These are phyloP conservation scores for Danio tinwini DNA, from an alignment of 2,797 vertebrate genomes.

Conservation along the genomic window DNA sequence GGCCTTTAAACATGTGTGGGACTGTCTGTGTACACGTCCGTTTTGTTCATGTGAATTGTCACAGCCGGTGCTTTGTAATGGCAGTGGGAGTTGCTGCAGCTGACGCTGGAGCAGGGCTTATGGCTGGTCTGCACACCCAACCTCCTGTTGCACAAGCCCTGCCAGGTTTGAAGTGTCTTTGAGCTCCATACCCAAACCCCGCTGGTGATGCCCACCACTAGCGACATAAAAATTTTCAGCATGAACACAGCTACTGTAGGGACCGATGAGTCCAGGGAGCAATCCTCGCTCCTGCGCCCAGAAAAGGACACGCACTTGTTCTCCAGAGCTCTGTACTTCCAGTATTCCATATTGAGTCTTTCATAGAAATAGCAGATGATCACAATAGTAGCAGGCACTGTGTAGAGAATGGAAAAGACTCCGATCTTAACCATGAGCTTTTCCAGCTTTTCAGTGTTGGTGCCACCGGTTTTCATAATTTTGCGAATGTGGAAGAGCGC, in stretches of 20 bases:
- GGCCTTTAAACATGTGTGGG: constrained; percentile 79
- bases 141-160: constrained; percentile 84
- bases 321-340: constrained; percentile 80
- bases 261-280: constrained; percentile 81
- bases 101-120: constrained; percentile 81
- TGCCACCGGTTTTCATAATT: constrained; percentile 89
- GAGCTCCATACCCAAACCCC: constrained; percentile 92
- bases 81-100: constrained; percentile 77
- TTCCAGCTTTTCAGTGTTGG: constrained; percentile 89
- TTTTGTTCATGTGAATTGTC: constrained; percentile 84
- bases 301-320: constrained; percentile 73
- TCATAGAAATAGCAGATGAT: constrained; percentile 89
- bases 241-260: constrained; percentile 86
- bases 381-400: constrained; percentile 86
- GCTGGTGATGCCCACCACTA: constrained; percentile 89
- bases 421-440: constrained; percentile 91
- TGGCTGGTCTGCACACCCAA: constrained; percentile 77
- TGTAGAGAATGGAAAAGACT: constrained; percentile 89
- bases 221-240: constrained; percentile 90
- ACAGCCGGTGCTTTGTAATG: constrained; percentile 84
- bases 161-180: constrained; percentile 90
- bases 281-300: constrained; percentile 75
- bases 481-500: constrained; percentile 89
- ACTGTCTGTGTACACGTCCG: constrained; percentile 81
- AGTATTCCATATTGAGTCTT: constrained; percentile 85